These are phyloP conservation scores for Epizoanthus fatuus DNA, from an alignment of 92 coral and sea anemone genomes.

Conservation along the genomic window DNA sequence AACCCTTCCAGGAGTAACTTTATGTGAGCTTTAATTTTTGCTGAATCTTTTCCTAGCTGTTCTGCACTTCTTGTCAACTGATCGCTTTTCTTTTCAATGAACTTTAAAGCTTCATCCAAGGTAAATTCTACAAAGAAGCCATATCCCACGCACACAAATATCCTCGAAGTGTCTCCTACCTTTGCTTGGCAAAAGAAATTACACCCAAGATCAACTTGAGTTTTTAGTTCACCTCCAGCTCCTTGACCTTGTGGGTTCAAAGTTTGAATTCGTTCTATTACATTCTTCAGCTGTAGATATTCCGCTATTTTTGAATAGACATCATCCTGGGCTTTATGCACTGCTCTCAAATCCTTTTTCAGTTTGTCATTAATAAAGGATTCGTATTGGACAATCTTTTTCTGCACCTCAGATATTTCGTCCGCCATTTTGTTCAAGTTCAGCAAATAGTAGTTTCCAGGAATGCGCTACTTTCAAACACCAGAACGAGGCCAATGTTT, in stretches of 20 bases:
- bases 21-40: constrained; percentile 92
- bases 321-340: constrained; percentile 86
- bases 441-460: constrained; percentile 3
- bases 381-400: constrained; percentile 89
- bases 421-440: constrained; percentile 80
- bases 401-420: constrained; percentile 59
- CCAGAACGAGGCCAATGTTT: constrained; percentile 50
- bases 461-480: background rate
- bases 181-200: constrained; percentile 96
- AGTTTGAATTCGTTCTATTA: constrained; percentile 81
- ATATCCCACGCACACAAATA: constrained; percentile 92
- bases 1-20: constrained; percentile 92
- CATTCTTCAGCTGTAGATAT: constrained; percentile 82
- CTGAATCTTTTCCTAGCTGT: constrained; percentile 84
- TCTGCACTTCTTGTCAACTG: constrained; percentile 76
- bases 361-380: constrained; percentile 90
- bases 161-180: constrained; percentile 88
- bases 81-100: constrained; percentile 86
- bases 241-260: constrained; percentile 49
- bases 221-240: constrained; percentile 83
- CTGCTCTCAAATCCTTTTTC: constrained; percentile 81
- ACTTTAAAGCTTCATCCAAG: constrained; percentile 87
- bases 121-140: constrained; percentile 98
- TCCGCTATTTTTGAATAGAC: constrained; percentile 78
- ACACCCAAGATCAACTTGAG: constrained; percentile 95